Conservation (phyloP, 2,113 vertebrate species). For the Chaetodon trifascialis region DNA sequence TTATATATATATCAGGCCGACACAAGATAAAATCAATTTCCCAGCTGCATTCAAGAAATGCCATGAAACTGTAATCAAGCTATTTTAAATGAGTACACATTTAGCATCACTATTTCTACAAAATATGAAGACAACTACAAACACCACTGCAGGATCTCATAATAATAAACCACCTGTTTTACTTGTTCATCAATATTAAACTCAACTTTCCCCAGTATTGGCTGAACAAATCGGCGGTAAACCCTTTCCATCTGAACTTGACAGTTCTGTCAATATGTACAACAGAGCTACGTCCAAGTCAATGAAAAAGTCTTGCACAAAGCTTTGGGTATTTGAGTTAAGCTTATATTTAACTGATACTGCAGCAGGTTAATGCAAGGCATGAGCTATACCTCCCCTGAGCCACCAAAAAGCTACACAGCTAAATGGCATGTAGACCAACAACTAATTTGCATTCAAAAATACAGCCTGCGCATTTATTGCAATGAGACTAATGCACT, state of each 20-base stretch:
- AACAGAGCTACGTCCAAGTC: neutral
- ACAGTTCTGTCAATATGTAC: neutral
- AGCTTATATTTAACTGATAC: too few relatives aligned
- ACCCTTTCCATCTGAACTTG: neutral
- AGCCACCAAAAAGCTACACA: neutral
- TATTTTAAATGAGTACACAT: neutral
- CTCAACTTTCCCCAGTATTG: neutral
- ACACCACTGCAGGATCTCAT: too few relatives aligned
- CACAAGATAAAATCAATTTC: too few relatives aligned
- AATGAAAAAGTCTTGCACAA: neutral
- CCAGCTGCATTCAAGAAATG: neutral
- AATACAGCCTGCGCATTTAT: neutral
- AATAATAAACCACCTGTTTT: neutral
- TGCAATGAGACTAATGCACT: neutral
- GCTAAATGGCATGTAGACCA: neutral
- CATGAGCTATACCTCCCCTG: neutral
- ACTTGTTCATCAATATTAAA: neutral
- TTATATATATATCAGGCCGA: too few relatives aligned
- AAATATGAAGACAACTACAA: too few relatives aligned
- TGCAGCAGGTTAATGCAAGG: neutral
- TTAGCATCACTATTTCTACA: too few relatives aligned
- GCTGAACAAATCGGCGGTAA: neutral
- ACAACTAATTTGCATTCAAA: neutral
- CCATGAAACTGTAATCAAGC: neutral
- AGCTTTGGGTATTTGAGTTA: too few relatives aligned